Evolutionary conservation across 35 echinoderm and acorn worm genomes (phyloP), one percentile per base, ranked within the genome.

Genomic region (Lytechinus pictus): DNA sequence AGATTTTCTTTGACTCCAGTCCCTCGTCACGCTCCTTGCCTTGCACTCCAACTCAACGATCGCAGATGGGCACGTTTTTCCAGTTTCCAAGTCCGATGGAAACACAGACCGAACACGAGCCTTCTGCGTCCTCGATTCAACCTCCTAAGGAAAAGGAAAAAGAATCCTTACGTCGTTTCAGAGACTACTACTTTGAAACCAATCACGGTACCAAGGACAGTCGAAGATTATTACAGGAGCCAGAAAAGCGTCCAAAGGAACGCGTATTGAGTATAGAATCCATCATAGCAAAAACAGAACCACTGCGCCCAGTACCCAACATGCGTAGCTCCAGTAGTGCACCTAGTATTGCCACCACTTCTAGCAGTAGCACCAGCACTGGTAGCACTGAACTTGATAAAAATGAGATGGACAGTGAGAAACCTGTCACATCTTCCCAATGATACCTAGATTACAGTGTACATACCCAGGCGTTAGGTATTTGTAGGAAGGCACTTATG

Each of bases 11-110:
- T 44, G 95, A 96, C 27, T 94, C 95, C 8, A 95, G 94, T 52
- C 94, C 95, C 27, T 96, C 97, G 27, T 56, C 91, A 9, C 97
- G 96, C 24, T 99, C 98, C 27, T 95, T 99, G 87, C 98, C 98
- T 9, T 97, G 97, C 94, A 99, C 98, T 9, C 98, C 98, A 6
- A 99, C 98, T 27, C 97, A 99, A 91, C 96, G 96, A 28, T 94
- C 94, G 8, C 55, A 94, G 87, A 56, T 98, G 90, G 96, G 92
- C 9, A 97, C 95, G 3, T 94, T 99, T 61, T 99, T 99, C 89
- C 97, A 97, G 87, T 99, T 99, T 53, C 98, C 98, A 6, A 96
- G 97, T 10, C 95, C 94, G 8, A 89, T 95, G 14, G 97, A 97
- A 51, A 94, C 96, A 5, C 95, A 95, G 27, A 89, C 96, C 6